phyloP scores from a whole-genome alignment of 2,888 invertebrate genomes.

The Eupithecia subfuscata region DNA sequence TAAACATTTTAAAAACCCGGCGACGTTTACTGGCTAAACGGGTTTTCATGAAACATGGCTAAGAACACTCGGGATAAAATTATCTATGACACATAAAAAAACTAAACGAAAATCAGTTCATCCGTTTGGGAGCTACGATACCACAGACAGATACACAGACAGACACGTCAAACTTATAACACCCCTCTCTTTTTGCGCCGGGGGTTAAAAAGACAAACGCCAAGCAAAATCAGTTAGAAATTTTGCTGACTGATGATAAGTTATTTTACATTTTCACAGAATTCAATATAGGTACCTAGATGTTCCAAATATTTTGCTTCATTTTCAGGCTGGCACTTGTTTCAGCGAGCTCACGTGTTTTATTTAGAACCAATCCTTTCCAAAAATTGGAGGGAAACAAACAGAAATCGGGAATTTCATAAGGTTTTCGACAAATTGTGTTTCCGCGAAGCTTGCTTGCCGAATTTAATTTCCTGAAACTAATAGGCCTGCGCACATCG shows the following conservation, averaged over 20 bases:
- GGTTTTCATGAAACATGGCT: too few relatives aligned
- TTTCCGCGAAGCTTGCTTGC: conserved; percentile 22
- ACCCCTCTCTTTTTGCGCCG: too few relatives aligned
- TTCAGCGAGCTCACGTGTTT: background rate
- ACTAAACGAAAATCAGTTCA: too few relatives aligned
- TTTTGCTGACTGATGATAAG: background rate
- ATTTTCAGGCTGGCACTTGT: background rate
- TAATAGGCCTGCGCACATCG: conserved; percentile 11
- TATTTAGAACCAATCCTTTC: conserved; percentile 18
- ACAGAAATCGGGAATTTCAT: conserved; percentile 13
- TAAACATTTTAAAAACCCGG: too few relatives aligned
- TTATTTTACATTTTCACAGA: background rate
- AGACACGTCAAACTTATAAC: too few relatives aligned
- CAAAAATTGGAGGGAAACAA: conserved; percentile 15
- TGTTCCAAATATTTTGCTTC: background rate
- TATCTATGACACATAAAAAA: too few relatives aligned
- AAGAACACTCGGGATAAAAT: too few relatives aligned
- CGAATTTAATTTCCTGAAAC: conserved; percentile 29
- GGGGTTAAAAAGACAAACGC: background rate
- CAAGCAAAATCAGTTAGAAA: background rate
- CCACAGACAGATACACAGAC: too few relatives aligned
- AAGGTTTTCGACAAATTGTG: conserved; percentile 28
- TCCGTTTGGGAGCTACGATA: too few relatives aligned
- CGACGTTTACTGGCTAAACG: too few relatives aligned
- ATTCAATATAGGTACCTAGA: background rate